These are phyloP conservation scores for Oreochromis mossambicus DNA, from an alignment of 2,797 vertebrate genomes.

Conservation along the genomic window DNA sequence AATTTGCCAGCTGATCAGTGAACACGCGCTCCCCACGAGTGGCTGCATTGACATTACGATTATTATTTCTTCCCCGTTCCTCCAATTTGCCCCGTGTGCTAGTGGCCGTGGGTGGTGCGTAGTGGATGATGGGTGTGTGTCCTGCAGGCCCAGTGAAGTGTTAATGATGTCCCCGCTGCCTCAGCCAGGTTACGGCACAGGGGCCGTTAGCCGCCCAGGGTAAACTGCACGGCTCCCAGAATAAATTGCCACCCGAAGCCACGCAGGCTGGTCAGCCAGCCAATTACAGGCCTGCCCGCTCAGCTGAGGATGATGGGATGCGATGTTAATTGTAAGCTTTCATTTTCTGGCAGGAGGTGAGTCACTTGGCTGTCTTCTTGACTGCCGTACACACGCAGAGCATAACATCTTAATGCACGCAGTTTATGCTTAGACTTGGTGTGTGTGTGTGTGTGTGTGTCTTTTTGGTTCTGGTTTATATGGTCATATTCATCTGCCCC, in stretches of 20 bases:
- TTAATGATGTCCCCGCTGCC: slow-evolving; percentile 75
- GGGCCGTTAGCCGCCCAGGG: slow-evolving; percentile 72
- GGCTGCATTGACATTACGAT: slow-evolving; percentile 48
- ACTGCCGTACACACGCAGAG: slow-evolving; percentile 28
- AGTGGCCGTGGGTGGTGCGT: slow-evolving; percentile 53
- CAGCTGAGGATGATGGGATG: slow-evolving; percentile 78
- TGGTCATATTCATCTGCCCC: background rate
- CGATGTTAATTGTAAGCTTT: slow-evolving; percentile 77
- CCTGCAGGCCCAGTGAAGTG: slow-evolving; percentile 74
- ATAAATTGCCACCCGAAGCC: slow-evolving; percentile 78
- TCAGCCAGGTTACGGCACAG: slow-evolving; percentile 75
- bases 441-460: background rate
- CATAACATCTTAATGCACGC: slow-evolving; percentile 14
- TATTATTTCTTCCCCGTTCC: slow-evolving; percentile 51
- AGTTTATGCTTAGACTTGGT: background rate
- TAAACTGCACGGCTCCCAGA: slow-evolving; percentile 71
- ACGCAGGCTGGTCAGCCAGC: slow-evolving; percentile 75
- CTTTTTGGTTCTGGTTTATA: background rate
- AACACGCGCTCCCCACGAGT: slow-evolving; percentile 29
- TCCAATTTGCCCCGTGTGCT: slow-evolving; percentile 50
- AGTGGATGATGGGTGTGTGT: slow-evolving; percentile 64
- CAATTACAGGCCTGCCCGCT: slow-evolving; percentile 74
- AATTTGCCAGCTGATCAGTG: slow-evolving; percentile 35
- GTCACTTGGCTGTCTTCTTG: slow-evolving; percentile 67
- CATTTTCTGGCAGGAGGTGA: slow-evolving; percentile 75